Conservation (phyloP, 64 coral and sea anemone genomes). For the Actinia equina region DNA sequence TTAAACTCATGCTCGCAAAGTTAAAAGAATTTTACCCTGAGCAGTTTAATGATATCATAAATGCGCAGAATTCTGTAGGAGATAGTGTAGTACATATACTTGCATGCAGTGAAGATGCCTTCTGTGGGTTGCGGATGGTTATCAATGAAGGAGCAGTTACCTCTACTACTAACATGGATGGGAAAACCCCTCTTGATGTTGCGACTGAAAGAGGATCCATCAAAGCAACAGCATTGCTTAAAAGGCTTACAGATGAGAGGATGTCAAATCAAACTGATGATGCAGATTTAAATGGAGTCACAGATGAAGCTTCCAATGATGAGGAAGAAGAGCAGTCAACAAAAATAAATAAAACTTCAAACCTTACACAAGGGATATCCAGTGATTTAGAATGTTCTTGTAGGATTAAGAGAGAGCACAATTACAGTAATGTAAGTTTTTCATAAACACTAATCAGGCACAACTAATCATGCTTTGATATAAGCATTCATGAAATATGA, state of each 20-base stretch:
- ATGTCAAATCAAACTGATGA: neutral
- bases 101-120: conserved; percentile 47
- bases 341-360: neutral
- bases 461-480: neutral
- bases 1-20: conserved; percentile 51
- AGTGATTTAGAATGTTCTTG: neutral
- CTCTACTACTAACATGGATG: conserved; percentile 26
- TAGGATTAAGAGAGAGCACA: neutral
- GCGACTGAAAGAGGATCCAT: conserved; percentile 50
- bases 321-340: neutral
- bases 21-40: conserved; percentile 28
- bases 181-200: conserved; percentile 35
- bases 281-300: neutral
- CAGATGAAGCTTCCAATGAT: neutral
- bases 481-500: neutral
- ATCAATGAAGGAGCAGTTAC: conserved; percentile 45
- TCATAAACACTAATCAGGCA: neutral
- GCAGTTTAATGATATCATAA: conserved; percentile 38
- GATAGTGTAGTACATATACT: conserved; percentile 65
- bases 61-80: conserved; percentile 46
- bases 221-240: conserved; percentile 25
- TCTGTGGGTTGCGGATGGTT: conserved; percentile 35
- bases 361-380: neutral
- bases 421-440: neutral
- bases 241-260: neutral